Percentiles rank a stretch among this genome's conserved stretches.
Conservation (phyloP, 2,113 vertebrate genomes). For the Ptyas mucosa region DNA sequence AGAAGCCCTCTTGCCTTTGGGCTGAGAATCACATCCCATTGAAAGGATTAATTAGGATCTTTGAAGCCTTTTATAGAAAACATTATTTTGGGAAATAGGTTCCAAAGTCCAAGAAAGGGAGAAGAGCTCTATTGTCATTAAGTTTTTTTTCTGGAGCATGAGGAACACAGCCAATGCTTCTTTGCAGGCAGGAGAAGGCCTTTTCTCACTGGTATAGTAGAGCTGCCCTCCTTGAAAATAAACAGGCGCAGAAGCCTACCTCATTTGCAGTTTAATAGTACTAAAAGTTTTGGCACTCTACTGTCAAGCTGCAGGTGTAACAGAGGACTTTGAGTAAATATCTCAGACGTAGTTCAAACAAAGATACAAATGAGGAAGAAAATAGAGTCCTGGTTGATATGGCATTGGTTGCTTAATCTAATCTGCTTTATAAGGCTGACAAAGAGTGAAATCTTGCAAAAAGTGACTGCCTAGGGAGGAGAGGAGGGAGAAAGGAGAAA, state of each 20-base stretch:
- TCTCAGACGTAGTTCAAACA: too few species aligned
- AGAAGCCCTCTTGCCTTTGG: neutral
- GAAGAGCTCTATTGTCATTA: neutral
- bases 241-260: neutral
- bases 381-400: too few species aligned
- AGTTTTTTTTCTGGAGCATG: neutral
- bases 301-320: neutral
- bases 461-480: too few species aligned
- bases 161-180: neutral
- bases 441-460: too few species aligned
- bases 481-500: too few species aligned
- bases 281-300: neutral
- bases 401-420: too few species aligned
- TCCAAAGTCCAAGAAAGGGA: neutral
- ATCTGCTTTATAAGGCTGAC: too few species aligned
- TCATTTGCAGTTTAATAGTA: neutral
- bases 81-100: neutral
- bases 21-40: neutral
- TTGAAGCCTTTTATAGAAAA: neutral
- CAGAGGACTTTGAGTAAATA: too few species aligned
- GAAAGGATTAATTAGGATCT: neutral
- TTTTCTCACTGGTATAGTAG: neutral
- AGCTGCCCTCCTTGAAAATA: neutral
- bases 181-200: neutral
- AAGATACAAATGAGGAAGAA: too few species aligned